Evolutionary conservation across 2,797 vertebrate genomes (phyloP), one percentile per base, ranked within the genome.

Genomic region (Diglossa cyanea): DNA sequence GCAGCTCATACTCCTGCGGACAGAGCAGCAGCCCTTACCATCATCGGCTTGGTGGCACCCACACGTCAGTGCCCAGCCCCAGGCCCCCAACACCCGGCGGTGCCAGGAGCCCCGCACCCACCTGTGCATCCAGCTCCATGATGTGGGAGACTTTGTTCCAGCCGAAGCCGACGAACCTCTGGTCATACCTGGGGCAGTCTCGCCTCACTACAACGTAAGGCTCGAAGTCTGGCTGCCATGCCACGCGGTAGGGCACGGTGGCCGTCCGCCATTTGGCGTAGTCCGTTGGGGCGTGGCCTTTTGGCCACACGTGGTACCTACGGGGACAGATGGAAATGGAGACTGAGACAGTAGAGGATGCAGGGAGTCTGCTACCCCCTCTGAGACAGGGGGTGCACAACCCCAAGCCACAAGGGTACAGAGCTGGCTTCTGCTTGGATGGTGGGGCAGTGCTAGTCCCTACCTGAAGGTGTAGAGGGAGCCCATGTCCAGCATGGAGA

Each of bases 101-200:
- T 6, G 21, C 62, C 53, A 1, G 11, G 42, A 82, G 63, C 47
- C 30, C 54, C 16, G 42, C 75, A 87, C 96, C 92, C 96, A 99
- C 99, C 99, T 99, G 99, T 6, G 98, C 99, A 31, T 99, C 99
- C 89, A 99, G 98, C 97, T 99, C 99, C 98, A 99, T 98, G 58
- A 99, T 97, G 81, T 99, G 99, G 53, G 99, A 99, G 94, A 99
- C 99, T 97, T 99, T 99, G 98, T 99, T 99, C 99, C 99, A 99
- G 96, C 99, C 99, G 71, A 99, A 99, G 96, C 99, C 99, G 90
- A 99, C 98, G 1, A 99, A 99, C 54, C 99, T 98, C 97, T 99
- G 98, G 95, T 99, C 99, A 0, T 99, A 99, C 94, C 95, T 98
- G 4, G 99, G 99, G 95, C 99, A 99, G 97, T 99, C 99, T 26